Percentiles rank a stretch among this genome's conserved stretches.
Evolutionary conservation across 2,888 invertebrate species (phyloP).

Genomic region (Tortrix viridana): DNA sequence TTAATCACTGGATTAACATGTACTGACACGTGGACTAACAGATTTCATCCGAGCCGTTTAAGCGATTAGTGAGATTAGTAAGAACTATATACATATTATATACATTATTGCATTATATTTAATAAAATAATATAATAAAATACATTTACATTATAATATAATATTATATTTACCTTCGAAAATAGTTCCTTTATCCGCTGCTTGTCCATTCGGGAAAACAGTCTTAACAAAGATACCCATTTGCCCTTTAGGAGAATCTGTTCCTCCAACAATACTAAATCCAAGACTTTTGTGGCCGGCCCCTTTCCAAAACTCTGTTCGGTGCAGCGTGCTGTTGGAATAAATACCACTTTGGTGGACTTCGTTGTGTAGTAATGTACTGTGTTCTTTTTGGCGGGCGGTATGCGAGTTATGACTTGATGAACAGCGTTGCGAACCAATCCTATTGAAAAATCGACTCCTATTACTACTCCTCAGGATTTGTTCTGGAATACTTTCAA

Average conservation of each 20-base stretch:
- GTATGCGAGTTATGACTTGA: slow-evolving; percentile 61
- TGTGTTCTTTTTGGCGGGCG: slow-evolving; percentile 68
- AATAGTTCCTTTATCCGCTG: slow-evolving; percentile 92
- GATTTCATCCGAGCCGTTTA: too few relatives aligned
- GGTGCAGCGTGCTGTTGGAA: slow-evolving; percentile 68
- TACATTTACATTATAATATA: too few relatives aligned
- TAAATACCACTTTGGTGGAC: slow-evolving; percentile 62
- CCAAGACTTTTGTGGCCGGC: slow-evolving; percentile 93
- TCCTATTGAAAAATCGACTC: slow-evolving; percentile 75
- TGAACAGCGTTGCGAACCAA: slow-evolving; percentile 75
- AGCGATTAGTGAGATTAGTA: too few relatives aligned
- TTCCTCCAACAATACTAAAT: slow-evolving; percentile 95
- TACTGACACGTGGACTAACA: too few relatives aligned
- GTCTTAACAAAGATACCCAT: slow-evolving; percentile 96
- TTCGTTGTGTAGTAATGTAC: slow-evolving; percentile 54
- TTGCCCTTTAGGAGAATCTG: slow-evolving; percentile 93
- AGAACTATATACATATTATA: too few relatives aligned
- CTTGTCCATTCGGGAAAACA: slow-evolving; percentile 93
- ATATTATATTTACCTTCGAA: slow-evolving; percentile 87
- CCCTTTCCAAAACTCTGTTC: slow-evolving; percentile 91
- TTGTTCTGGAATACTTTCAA: slow-evolving; percentile 80
- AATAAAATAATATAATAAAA: too few relatives aligned
- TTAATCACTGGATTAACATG: too few relatives aligned
- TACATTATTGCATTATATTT: too few relatives aligned
- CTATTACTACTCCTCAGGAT: slow-evolving; percentile 70